Evolutionary conservation across 2,888 invertebrate genomes (phyloP).

Genomic region (Gryllus longicercus): DNA sequence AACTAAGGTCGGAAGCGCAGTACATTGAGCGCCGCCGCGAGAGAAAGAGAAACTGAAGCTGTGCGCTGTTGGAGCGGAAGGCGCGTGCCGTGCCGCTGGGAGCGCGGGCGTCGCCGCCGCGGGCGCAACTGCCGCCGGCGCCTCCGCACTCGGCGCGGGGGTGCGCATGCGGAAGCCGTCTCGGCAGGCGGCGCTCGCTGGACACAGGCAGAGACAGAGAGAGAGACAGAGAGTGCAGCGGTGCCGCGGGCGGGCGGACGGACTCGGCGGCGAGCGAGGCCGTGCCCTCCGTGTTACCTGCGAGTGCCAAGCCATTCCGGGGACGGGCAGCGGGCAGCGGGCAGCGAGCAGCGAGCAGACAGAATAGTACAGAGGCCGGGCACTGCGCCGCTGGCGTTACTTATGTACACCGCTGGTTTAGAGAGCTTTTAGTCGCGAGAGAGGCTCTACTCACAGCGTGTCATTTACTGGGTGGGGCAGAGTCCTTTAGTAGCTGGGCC

Average conservation of each 20-base stretch:
- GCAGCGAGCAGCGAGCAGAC: neutral
- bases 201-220: neutral
- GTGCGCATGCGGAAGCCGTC: no score
- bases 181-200: neutral
- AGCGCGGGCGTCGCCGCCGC: no score
- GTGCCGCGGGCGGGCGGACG: neutral
- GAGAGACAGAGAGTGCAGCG: neutral
- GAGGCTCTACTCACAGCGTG: constrained; percentile 9
- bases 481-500: constrained; percentile 5
- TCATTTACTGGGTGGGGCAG: neutral
- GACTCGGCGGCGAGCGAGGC: neutral
- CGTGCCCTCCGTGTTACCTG: neutral
- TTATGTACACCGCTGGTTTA: constrained; percentile 9
- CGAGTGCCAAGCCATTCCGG: constrained; percentile 3
- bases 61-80: no score
- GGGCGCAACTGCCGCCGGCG: no score
- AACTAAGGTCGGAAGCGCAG: no score
- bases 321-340: neutral
- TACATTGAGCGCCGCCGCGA: no score
- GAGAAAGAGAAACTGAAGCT: no score
- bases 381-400: constrained; percentile 7
- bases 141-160: no score
- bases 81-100: no score
- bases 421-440: constrained; percentile 11
- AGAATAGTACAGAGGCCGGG: neutral